Evolutionary conservation across 2,113 vertebrate genomes (phyloP).

Genomic region (Apteryx mantelli): DNA sequence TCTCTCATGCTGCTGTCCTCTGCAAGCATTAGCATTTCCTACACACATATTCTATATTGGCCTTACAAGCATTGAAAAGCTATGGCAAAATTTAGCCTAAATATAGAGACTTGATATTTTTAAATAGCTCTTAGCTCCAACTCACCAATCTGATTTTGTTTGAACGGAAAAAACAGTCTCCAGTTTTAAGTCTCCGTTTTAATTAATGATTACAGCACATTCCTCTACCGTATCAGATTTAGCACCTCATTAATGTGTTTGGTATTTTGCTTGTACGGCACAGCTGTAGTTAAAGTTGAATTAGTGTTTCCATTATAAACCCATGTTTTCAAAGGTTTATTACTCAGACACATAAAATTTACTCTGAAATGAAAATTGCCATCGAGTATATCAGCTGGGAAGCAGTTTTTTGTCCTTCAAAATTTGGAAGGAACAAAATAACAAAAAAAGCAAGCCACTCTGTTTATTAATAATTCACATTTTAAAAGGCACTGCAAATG

Average conservation of each 20-base stretch:
- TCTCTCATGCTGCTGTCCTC: conserved; percentile 63
- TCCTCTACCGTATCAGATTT: conserved; percentile 39
- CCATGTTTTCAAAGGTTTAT: conserved; percentile 66
- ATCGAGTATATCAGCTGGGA: conserved; percentile 26
- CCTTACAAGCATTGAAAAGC: conserved; percentile 60
- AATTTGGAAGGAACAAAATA: conserved; percentile 28
- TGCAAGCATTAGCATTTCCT: conserved; percentile 68
- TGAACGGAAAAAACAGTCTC: conserved; percentile 52
- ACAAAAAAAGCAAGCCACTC: not conserved
- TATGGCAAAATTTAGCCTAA: conserved; percentile 64
- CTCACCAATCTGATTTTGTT: conserved; percentile 31
- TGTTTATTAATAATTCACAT: conserved; percentile 76
- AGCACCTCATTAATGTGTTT: conserved; percentile 58
- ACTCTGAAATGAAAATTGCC: conserved; percentile 65
- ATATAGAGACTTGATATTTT: conserved; percentile 57
- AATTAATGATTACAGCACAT: conserved; percentile 62
- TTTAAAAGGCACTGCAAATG: conserved; percentile 68
- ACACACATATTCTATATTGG: conserved; percentile 61
- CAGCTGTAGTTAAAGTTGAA: conserved; percentile 65
- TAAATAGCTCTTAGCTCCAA: conserved; percentile 48
- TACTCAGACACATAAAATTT: conserved; percentile 52
- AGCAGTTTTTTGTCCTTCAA: conserved; percentile 58
- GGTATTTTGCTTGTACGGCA: conserved; percentile 50
- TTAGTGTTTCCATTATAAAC: conserved; percentile 54
- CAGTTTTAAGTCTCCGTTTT: conserved; percentile 55